phyloP scores from a whole-genome alignment of 2,888 invertebrate species.

The Drosophila nr. perissopoda region DNA sequence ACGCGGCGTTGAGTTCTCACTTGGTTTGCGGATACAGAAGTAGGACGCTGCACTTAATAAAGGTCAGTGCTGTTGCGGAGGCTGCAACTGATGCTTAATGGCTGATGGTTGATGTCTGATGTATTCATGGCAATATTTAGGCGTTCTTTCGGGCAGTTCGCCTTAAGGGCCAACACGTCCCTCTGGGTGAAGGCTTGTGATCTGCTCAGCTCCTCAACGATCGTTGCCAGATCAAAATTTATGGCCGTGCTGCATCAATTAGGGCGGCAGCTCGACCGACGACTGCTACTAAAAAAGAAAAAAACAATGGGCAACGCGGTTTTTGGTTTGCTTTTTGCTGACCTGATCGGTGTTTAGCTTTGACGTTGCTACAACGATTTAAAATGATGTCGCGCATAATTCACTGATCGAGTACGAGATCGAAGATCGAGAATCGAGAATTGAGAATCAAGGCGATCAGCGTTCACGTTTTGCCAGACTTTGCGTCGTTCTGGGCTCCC shows the following conservation, averaged over 20 bases:
- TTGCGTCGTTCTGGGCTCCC: conserved; percentile 60
- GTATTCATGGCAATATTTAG: conserved; percentile 73
- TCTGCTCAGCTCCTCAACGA: conserved; percentile 28
- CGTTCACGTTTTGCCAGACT: conserved; percentile 67
- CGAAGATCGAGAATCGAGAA: conserved; percentile 40
- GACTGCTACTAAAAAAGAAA: conserved; percentile 51
- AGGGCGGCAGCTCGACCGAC: conserved; percentile 73
- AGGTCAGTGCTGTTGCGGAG: conserved; percentile 28
- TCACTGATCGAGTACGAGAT: conserved; percentile 72
- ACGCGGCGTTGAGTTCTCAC: conserved; percentile 46
- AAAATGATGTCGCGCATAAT: conserved; percentile 83
- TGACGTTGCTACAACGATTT: conserved; percentile 80
- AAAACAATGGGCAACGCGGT: conserved; percentile 61
- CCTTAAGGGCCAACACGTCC: conserved; percentile 56
- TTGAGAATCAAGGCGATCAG: conserved; percentile 35
- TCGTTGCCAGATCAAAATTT: conserved; percentile 78
- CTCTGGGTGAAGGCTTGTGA: conserved; percentile 22
- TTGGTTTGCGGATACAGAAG: conserved; percentile 24
- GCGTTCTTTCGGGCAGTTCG: conserved; percentile 47
- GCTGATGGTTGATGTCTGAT: conserved; percentile 42
- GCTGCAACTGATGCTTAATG: conserved; percentile 21
- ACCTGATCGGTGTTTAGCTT: conserved; percentile 78
- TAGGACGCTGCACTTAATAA: conserved; percentile 38
- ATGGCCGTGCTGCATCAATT: conserved; percentile 84
- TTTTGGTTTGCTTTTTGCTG: conserved; percentile 44